These are phyloP conservation scores for Lasius platythorax DNA, from an alignment of 2,888 invertebrate genomes.

Conservation along the genomic window DNA sequence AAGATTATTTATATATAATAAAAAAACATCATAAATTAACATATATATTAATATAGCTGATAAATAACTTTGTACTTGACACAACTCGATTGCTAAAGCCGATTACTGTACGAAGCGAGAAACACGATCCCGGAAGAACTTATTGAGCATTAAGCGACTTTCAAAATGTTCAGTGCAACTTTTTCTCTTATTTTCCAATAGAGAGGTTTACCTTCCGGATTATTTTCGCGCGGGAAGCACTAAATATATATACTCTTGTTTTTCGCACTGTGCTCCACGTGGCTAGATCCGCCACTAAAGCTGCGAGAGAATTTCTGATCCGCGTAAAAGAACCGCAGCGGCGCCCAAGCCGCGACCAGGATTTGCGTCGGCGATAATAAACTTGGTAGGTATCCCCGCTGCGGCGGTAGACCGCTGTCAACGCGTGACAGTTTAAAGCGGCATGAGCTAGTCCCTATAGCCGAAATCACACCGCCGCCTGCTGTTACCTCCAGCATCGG, in stretches of 20 bases:
- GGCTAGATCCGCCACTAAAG: slow-evolving; percentile 17
- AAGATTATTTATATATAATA: not conserved
- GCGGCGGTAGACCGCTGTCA: slow-evolving; percentile 54
- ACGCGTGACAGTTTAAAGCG: slow-evolving; percentile 54
- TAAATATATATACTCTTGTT: slow-evolving; percentile 29
- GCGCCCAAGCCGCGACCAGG: slow-evolving; percentile 45
- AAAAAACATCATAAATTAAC: not conserved
- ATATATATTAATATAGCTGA: not conserved
- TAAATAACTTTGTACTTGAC: not conserved
- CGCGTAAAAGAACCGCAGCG: slow-evolving; percentile 53
- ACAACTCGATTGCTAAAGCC: not conserved
- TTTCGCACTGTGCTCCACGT: slow-evolving; percentile 4
- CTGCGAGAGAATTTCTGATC: slow-evolving; percentile 50
- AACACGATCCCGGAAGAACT: not conserved
- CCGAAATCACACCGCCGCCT: slow-evolving; percentile 54
- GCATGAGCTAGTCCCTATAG: slow-evolving; percentile 51
- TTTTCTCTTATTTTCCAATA: slow-evolving; percentile 14
- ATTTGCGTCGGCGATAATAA: slow-evolving; percentile 53
- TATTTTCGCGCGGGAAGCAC: slow-evolving; percentile 18
- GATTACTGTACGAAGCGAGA: not conserved
- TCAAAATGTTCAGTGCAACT: not conserved
- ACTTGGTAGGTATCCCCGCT: slow-evolving; percentile 46
- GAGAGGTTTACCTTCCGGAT: slow-evolving; percentile 6
- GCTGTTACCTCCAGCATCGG: slow-evolving; percentile 52
- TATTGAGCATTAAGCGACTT: slow-evolving; percentile 36